phyloP scores from a whole-genome alignment of 2,797 vertebrate species.

The Intellagama lesueurii region DNA sequence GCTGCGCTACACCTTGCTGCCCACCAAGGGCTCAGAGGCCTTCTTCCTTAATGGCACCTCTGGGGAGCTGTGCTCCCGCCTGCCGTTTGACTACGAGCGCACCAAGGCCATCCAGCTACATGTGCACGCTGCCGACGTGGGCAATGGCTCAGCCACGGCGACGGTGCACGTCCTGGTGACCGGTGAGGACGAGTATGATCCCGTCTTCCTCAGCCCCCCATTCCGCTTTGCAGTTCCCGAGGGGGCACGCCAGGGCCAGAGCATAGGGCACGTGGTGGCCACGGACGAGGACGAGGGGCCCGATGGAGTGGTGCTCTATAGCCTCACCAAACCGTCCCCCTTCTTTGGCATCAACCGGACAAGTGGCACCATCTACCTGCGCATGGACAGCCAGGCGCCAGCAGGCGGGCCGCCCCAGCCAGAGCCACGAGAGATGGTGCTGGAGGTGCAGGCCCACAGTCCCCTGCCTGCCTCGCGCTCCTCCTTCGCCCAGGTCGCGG shows the following conservation, averaged over 20 bases:
- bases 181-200: slow-evolving; percentile 96
- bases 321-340: slow-evolving; percentile 84
- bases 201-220: slow-evolving; percentile 86
- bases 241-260: slow-evolving; percentile 90
- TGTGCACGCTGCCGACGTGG: slow-evolving; percentile 88
- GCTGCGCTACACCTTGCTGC: slow-evolving; percentile 85
- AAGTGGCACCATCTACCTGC: slow-evolving; percentile 89
- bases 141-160: slow-evolving; percentile 93
- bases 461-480: slow-evolving; percentile 89
- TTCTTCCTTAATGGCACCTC: slow-evolving; percentile 88
- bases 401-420: slow-evolving; percentile 77
- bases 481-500: slow-evolving; percentile 83
- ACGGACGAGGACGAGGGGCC: slow-evolving; percentile 93
- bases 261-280: slow-evolving; percentile 90
- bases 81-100: slow-evolving; percentile 93
- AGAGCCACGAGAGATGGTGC: slow-evolving; percentile 88
- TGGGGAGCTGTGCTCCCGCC: slow-evolving; percentile 88
- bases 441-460: slow-evolving; percentile 91
- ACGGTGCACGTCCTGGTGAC: slow-evolving; percentile 93
- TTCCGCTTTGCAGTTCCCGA: slow-evolving; percentile 94
- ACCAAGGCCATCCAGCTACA: slow-evolving; percentile 89
- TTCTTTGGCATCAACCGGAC: slow-evolving; percentile 95
- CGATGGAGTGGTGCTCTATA: slow-evolving; percentile 93
- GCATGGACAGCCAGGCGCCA: slow-evolving; percentile 85
- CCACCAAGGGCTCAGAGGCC: slow-evolving; percentile 75